Conservation (phyloP, 2,113 vertebrate species). For the Irena cyanogastra region DNA sequence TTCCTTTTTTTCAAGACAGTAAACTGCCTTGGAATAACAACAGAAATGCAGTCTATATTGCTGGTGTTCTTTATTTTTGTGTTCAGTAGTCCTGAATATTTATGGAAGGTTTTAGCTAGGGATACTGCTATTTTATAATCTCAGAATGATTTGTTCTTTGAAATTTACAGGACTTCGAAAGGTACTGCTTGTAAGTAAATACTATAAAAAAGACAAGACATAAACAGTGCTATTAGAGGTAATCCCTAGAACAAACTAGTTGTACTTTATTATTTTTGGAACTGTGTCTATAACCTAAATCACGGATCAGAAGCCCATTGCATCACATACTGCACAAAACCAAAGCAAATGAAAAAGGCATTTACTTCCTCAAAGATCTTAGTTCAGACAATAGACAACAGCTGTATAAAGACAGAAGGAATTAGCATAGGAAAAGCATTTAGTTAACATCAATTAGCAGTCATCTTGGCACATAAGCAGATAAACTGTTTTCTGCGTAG, state of each 20-base stretch:
- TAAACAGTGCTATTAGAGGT: background rate
- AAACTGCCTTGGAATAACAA: constrained; percentile 5
- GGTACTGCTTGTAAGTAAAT: background rate
- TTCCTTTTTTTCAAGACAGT: background rate
- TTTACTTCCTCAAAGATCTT: background rate
- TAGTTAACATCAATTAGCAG: background rate
- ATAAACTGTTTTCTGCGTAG: background rate
- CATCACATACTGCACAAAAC: background rate
- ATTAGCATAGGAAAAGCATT: background rate
- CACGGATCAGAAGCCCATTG: background rate
- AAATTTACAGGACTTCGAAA: background rate
- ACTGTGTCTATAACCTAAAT: background rate
- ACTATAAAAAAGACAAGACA: background rate
- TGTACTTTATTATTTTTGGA: background rate
- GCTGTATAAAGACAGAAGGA: background rate
- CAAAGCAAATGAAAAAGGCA: background rate
- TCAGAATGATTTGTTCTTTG: background rate
- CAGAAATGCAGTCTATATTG: background rate
- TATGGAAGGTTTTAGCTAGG: background rate
- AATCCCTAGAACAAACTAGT: background rate
- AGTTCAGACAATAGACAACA: background rate
- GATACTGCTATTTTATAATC: background rate
- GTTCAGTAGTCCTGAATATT: background rate
- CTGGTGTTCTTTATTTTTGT: background rate
- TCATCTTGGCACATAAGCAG: background rate